Percentiles rank a stretch among this genome's conserved stretches.
Conservation (phyloP, 2,888 invertebrate genomes). For the Trissoscelio sp. region DNA sequence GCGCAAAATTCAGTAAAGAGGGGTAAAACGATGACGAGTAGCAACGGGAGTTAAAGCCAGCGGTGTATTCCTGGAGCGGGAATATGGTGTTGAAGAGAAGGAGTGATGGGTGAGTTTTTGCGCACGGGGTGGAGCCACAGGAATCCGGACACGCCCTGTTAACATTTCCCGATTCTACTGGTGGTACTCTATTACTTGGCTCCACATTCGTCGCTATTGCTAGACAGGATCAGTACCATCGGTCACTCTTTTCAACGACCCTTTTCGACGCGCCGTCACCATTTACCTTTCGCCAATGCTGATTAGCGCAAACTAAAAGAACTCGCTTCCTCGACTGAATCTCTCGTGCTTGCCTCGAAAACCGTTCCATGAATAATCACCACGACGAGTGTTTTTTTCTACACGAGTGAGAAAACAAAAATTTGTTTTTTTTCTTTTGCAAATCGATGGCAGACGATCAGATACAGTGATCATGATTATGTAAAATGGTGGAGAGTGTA, state of each 20-base stretch:
- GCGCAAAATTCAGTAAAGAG: constrained; percentile 35
- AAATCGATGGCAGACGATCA: neutral
- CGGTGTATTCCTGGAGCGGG: constrained; percentile 73
- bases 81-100: constrained; percentile 62
- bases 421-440: no score
- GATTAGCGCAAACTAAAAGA: constrained; percentile 20
- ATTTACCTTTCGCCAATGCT: constrained; percentile 26
- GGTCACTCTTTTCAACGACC: constrained; percentile 57
- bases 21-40: constrained; percentile 65
- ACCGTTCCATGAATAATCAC: constrained; percentile 9
- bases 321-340: neutral
- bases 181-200: constrained; percentile 44
- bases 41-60: constrained; percentile 69
- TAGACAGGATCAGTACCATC: constrained; percentile 59
- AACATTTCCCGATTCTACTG: constrained; percentile 78
- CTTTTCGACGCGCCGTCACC: constrained; percentile 25
- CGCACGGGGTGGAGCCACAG: constrained; percentile 82
- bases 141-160: constrained; percentile 82
- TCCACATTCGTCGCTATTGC: constrained; percentile 67
- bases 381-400: neutral
- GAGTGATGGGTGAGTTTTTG: constrained; percentile 68
- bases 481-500: constrained; percentile 81
- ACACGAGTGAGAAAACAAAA: no score
- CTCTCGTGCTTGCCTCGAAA: no score
- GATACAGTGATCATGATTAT: neutral